Conservation (phyloP, 2,113 vertebrate species). For the Ailuropoda melanoleuca region DNA sequence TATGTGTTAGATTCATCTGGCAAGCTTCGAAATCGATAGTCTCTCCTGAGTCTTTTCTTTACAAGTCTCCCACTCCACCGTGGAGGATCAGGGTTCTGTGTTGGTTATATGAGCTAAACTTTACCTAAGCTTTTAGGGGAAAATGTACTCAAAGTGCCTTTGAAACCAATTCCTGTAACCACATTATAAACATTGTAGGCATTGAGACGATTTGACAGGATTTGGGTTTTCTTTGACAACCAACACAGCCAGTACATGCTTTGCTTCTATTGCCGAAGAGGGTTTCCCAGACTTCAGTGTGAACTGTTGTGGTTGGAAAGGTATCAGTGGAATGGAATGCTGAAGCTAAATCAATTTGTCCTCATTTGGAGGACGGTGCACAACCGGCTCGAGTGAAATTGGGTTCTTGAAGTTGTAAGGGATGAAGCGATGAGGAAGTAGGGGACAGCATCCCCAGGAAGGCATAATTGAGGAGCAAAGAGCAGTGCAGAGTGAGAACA, state of each 20-base stretch:
- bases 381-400: background rate
- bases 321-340: background rate
- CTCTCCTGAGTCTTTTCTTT: slow-evolving; percentile 19
- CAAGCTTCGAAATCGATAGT: background rate
- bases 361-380: background rate
- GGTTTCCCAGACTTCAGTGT: background rate
- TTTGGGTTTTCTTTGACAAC: background rate
- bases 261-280: background rate
- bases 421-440: background rate
- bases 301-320: background rate
- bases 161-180: background rate
- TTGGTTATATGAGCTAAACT: background rate
- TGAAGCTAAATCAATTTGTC: background rate
- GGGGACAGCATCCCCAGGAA: accelerated
- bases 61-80: background rate
- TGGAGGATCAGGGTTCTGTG: background rate
- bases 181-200: background rate
- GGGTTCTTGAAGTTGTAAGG: background rate
- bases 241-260: accelerated
- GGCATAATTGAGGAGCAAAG: background rate
- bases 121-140: background rate
- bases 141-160: background rate
- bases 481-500: background rate
- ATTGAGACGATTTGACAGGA: background rate
- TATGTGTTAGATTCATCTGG: background rate